A percentile compares a stretch with the other conserved stretches of the same genome.
These are phyloP conservation scores for Drosophila arawakana DNA, from an alignment of 1,140 invertebrate species.

Conservation along the genomic window DNA sequence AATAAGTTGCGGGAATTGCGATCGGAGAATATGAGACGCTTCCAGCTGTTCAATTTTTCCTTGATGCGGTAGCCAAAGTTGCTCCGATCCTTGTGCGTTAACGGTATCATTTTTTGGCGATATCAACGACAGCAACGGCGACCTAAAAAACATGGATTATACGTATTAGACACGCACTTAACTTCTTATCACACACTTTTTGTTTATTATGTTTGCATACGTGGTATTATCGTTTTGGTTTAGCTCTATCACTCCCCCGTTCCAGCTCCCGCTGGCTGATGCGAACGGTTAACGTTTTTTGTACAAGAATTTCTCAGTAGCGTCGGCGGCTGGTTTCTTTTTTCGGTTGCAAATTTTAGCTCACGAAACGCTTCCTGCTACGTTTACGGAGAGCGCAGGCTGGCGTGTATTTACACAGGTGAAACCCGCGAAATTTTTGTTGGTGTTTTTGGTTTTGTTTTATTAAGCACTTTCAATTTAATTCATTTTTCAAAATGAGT, in stretches of 20 bases:
- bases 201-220: conserved; percentile 69
- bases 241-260: conserved; percentile 10
- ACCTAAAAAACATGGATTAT: conserved; percentile 11
- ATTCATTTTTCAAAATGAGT: conserved; percentile 62
- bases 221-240: conserved; percentile 69
- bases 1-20: conserved; percentile 97
- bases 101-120: conserved; percentile 86
- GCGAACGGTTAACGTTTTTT: conserved; percentile 35
- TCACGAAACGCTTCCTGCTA: conserved; percentile 57
- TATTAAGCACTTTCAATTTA: conserved; percentile 53
- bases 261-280: conserved; percentile 48
- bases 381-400: conserved; percentile 15
- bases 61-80: conserved; percentile 88
- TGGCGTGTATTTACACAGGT: conserved; percentile 60
- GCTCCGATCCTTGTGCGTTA: conserved; percentile 91
- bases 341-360: conserved; percentile 27
- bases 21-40: conserved; percentile 96
- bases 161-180: conserved; percentile 9
- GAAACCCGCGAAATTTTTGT: conserved; percentile 31
- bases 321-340: conserved; percentile 46
- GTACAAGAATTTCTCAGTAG: conserved; percentile 49
- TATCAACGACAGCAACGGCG: neutral
- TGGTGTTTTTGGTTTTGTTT: conserved; percentile 30
- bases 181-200: conserved; percentile 42
- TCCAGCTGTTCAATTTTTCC: conserved; percentile 90